These are phyloP conservation scores for Epirrhoe tristata DNA, from an alignment of 2,888 invertebrate genomes.

Conservation along the genomic window DNA sequence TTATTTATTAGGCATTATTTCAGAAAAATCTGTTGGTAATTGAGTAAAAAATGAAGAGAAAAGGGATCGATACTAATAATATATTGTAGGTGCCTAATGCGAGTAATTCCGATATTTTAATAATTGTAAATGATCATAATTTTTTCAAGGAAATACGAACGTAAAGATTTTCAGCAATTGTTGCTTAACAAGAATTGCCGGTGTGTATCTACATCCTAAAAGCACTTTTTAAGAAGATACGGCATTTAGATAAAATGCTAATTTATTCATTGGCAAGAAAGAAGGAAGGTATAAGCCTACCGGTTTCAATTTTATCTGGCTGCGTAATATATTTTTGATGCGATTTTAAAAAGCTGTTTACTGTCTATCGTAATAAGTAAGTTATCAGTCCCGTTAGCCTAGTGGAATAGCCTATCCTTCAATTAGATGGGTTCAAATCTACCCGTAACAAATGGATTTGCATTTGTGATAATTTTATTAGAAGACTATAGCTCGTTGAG, in stretches of 20 bases:
- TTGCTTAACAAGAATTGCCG: background rate
- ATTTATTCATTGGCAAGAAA: slow-evolving; percentile 81
- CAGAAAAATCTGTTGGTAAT: no score
- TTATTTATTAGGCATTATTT: no score
- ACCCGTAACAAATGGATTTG: no score
- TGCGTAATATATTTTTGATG: slow-evolving; percentile 73
- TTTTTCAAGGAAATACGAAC: no score
- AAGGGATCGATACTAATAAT: no score
- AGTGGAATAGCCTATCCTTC: background rate
- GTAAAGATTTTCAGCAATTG: background rate
- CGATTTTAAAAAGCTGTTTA: slow-evolving; percentile 66
- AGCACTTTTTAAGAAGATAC: slow-evolving; percentile 79
- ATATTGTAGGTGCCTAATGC: no score
- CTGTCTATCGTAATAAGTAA: slow-evolving; percentile 22
- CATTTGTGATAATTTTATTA: no score
- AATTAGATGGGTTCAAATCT: no score
- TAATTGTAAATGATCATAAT: no score
- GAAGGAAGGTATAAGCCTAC: slow-evolving; percentile 69
- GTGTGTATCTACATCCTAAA: slow-evolving; percentile 45
- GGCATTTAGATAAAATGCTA: slow-evolving; percentile 79
- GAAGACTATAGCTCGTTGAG: no score
- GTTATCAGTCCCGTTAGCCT: background rate
- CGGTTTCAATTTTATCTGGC: slow-evolving; percentile 74
- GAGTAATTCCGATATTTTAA: no score
- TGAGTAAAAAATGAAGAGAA: no score